A percentile compares a stretch with the other conserved stretches of the same genome.
Evolutionary conservation across 2,113 vertebrate species (phyloP).

Genomic region (Cettia cetti): DNA sequence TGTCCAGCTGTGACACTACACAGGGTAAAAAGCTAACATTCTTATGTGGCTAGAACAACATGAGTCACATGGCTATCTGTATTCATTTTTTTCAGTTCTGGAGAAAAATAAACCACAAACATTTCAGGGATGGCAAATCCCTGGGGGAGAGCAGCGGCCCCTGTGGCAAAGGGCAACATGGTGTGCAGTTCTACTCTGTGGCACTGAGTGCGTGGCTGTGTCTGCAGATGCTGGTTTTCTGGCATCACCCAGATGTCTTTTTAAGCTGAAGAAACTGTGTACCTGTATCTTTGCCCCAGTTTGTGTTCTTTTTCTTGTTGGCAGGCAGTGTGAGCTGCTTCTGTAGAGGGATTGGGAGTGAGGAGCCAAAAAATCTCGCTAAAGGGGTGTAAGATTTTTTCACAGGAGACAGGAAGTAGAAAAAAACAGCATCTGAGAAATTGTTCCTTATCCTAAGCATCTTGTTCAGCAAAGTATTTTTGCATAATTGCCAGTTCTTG

Average conservation of each 20-base stretch:
- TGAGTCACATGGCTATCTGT: neutral
- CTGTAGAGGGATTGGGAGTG: neutral
- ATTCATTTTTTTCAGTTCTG: neutral
- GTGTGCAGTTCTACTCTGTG: neutral
- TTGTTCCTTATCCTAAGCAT: neutral
- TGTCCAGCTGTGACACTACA: too few species aligned
- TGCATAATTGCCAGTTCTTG: neutral
- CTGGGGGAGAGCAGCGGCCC: neutral
- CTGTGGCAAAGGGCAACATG: neutral
- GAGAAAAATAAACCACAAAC: neutral
- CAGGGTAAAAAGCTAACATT: neutral
- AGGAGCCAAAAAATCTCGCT: neutral
- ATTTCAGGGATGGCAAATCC: neutral
- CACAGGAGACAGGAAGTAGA: neutral
- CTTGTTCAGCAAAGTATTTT: neutral
- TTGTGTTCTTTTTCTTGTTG: neutral
- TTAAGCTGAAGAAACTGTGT: neutral
- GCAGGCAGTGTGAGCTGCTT: neutral
- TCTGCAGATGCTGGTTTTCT: rapidly evolving
- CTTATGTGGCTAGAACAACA: neutral
- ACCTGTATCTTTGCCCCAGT: neutral
- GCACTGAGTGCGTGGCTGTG: rapidly evolving
- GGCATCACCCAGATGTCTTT: neutral
- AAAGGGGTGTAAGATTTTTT: neutral
- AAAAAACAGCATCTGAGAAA: neutral